Evolutionary conservation across 2,888 invertebrate species (phyloP).

Genomic region (Watsonalla cultraria): DNA sequence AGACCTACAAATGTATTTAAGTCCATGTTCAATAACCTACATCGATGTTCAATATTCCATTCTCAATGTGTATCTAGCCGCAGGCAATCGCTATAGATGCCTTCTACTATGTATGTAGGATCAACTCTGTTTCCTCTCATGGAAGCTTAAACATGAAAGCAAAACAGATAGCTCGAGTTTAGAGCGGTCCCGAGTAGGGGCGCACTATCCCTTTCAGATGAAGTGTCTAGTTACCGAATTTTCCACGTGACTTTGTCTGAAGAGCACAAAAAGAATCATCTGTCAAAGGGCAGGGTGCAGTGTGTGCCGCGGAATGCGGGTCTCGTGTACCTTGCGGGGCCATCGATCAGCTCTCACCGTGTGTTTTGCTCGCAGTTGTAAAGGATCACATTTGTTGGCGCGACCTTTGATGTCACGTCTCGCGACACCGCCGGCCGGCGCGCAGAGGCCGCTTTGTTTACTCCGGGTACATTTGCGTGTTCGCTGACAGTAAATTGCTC

Average conservation of each 20-base stretch:
- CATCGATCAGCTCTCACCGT: background rate
- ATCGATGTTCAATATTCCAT: no score
- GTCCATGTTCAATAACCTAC: no score
- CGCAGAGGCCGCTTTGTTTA: background rate
- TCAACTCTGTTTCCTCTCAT: no score
- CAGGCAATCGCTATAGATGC: no score
- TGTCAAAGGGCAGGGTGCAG: background rate
- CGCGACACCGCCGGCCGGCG: background rate
- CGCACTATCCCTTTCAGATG: background rate
- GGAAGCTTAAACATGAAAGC: no score
- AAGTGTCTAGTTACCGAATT: background rate
- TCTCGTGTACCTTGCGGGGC: background rate
- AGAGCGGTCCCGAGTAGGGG: background rate
- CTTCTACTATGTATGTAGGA: no score
- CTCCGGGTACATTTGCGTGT: background rate
- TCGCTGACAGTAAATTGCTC: background rate
- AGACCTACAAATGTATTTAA: no score
- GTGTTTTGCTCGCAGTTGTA: slow-evolving; percentile 4
- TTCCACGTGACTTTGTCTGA: background rate
- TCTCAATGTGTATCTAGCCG: no score
- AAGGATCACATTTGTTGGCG: slow-evolving; percentile 2
- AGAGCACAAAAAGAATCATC: background rate
- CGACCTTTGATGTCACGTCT: background rate
- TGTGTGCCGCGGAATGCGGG: background rate
- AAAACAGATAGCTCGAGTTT: background rate